Percentiles rank a stretch among this genome's conserved stretches.
Conservation (phyloP, 2,888 invertebrate genomes). For the Lycaena phlaeas region DNA sequence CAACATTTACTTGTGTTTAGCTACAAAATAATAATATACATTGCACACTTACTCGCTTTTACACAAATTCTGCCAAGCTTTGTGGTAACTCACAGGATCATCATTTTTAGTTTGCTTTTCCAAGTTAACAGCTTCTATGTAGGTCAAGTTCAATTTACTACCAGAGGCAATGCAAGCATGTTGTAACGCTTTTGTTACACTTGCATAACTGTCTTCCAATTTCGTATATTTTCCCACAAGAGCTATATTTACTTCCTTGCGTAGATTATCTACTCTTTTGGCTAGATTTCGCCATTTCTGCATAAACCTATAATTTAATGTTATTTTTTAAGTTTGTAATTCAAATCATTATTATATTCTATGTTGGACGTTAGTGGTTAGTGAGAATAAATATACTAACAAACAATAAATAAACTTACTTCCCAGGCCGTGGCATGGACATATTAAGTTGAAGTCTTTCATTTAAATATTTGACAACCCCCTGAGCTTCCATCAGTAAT, state of each 20-base stretch:
- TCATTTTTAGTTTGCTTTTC: constrained; percentile 81
- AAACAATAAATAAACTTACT: constrained; percentile 54
- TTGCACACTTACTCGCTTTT: constrained; percentile 86
- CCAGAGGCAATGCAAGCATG: constrained; percentile 92
- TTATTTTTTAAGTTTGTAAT: not conserved
- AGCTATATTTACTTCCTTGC: constrained; percentile 90
- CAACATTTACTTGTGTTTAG: too few species aligned
- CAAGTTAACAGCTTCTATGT: constrained; percentile 92
- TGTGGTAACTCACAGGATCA: constrained; percentile 89
- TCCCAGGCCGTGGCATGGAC: constrained; percentile 77
- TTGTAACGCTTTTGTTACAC: constrained; percentile 94
- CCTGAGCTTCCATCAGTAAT: constrained; percentile 91
- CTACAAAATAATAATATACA: too few species aligned
- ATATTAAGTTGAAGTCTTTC: constrained; percentile 84
- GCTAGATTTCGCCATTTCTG: constrained; percentile 92
- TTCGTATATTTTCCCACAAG: constrained; percentile 98
- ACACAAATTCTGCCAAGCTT: constrained; percentile 94
- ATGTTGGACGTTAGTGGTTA: too few species aligned
- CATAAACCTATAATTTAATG: constrained; percentile 76
- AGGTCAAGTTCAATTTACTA: constrained; percentile 88
- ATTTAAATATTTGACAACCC: constrained; percentile 87
- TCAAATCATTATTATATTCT: too few species aligned
- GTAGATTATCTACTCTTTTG: constrained; percentile 85
- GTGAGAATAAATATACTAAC: too few species aligned
- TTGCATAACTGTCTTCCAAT: constrained; percentile 96